Base-by-base conservation (phyloP, 2,888 invertebrate species). In the Phengaris alcon region DNA sequence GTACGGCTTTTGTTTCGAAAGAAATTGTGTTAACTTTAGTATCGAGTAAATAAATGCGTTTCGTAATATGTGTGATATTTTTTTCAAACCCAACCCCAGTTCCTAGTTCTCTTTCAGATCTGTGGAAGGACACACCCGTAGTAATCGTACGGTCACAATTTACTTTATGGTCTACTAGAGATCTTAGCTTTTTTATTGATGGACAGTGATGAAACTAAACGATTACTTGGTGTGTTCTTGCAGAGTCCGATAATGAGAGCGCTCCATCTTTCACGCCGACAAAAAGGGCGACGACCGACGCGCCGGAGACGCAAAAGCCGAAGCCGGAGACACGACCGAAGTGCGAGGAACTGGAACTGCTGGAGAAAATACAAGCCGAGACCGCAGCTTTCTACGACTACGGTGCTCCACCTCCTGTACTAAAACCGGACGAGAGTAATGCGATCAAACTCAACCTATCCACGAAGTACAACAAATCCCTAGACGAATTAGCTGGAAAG, bases 171-270 rank as follows among this genome's bases (percentile, higher is more conserved):
- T 64, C 44, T 12, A 10, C 9, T 64, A 35, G 35, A 64, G 12
- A 44, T 64, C 6, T 51, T 51, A n/a, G 69, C 8, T 10, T 44
- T 9, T n/a, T 1, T 51, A 15, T 48, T 48, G 79, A 78, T 80
- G 10, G 8, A 48, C 10, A 44, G 54, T 12, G 80, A 81, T 83
- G 68, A 82, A 83, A 86, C 83, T 90, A 86, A 90, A 86, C 86
- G 87, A 84, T 85, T 81, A 83, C 84, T 86, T 84, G 85, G 89
- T 95, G 95, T 95, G 94, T 96, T 95, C 95, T 96, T 96, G 94
- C 95, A 96, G 96, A 96, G 91, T 96, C 96, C 84, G 96, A 96
- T 94, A 95, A 94, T 88, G 96, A 96, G 94, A 96, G 96, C 87
- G 94, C 94, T 81, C 95, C 95, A 48, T 94, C 95, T 55, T 91